phyloP scores from a whole-genome alignment of 2,113 vertebrate species.

The Colistium nudipinnis region DNA sequence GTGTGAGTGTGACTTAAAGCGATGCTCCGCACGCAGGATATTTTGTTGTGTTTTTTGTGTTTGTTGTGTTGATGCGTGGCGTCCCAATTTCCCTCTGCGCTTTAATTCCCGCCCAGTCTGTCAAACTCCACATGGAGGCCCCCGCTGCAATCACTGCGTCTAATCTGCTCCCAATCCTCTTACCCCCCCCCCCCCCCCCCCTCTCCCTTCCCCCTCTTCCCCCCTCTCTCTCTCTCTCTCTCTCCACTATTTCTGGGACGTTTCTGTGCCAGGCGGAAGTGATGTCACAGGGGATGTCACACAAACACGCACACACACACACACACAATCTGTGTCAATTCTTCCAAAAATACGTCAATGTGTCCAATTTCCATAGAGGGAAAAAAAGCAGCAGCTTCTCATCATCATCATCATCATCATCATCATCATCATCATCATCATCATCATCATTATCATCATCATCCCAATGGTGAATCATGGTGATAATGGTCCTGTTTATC shows the following conservation, averaged over 20 bases:
- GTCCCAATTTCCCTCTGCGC: slow-evolving; percentile 35
- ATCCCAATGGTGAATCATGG: too few relatives aligned
- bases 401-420: too few relatives aligned
- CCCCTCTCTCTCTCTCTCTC: slow-evolving; percentile 28
- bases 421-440: too few relatives aligned
- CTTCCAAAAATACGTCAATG: slow-evolving; percentile 10
- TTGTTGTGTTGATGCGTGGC: not conserved
- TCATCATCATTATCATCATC: too few relatives aligned
- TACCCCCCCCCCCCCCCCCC: slow-evolving; percentile 49
- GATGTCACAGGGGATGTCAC: slow-evolving; percentile 40
- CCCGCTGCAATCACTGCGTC: slow-evolving; percentile 67
- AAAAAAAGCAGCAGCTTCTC: too few relatives aligned
- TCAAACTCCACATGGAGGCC: slow-evolving; percentile 24
- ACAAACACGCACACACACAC: slow-evolving; percentile 5
- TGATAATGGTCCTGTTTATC: slow-evolving; percentile 33
- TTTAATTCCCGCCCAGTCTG: slow-evolving; percentile 46
- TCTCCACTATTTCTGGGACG: slow-evolving; percentile 69
- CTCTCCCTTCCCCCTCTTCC: slow-evolving; percentile 74
- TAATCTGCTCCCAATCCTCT: slow-evolving; percentile 85
- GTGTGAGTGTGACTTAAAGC: too few relatives aligned
- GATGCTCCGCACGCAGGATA: too few relatives aligned
- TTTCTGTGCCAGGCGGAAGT: slow-evolving; percentile 68
- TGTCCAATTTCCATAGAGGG: not conserved
- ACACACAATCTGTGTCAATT: not conserved
- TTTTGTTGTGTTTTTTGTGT: too few relatives aligned